A percentile compares a stretch with the other conserved stretches of the same genome.
phyloP scores from a whole-genome alignment of 2,113 vertebrate genomes.

The Pseudorectes ferrugineus region DNA sequence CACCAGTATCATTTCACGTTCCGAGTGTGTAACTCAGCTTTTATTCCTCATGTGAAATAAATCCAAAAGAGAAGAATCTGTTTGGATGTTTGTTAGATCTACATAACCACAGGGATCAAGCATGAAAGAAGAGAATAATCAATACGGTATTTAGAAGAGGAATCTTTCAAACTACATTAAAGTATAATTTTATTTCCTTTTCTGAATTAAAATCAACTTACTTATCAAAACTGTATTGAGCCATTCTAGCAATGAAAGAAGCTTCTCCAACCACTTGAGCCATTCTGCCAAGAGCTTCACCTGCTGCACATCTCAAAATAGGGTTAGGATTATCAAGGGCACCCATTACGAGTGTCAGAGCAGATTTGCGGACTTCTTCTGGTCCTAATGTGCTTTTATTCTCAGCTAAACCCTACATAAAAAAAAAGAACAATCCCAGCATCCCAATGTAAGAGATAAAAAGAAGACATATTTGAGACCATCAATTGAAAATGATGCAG shows the following conservation, averaged over 20 bases:
- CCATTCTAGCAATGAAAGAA: constrained; percentile 97
- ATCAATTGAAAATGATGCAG: background rate
- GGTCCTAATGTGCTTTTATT: constrained; percentile 97
- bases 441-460: background rate
- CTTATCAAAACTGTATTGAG: constrained; percentile 99
- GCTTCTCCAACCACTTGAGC: constrained; percentile 98
- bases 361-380: constrained; percentile 96
- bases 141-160: background rate
- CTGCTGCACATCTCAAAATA: constrained; percentile 94
- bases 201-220: constrained; percentile 63
- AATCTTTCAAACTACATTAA: background rate
- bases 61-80: background rate
- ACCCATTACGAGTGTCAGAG: constrained; percentile 95
- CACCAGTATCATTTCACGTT: background rate
- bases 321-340: constrained; percentile 97
- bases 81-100: background rate
- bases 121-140: background rate
- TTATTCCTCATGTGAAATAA: background rate
- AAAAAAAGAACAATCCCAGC: background rate
- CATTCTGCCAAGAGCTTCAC: constrained; percentile 97
- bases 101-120: background rate
- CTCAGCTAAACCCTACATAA: constrained; percentile 91
- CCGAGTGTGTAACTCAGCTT: background rate
- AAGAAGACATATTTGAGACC: background rate
- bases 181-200: background rate